These are phyloP conservation scores for Leptarthrus brevirostris DNA, from an alignment of 2,888 invertebrate species.

Conservation along the genomic window DNA sequence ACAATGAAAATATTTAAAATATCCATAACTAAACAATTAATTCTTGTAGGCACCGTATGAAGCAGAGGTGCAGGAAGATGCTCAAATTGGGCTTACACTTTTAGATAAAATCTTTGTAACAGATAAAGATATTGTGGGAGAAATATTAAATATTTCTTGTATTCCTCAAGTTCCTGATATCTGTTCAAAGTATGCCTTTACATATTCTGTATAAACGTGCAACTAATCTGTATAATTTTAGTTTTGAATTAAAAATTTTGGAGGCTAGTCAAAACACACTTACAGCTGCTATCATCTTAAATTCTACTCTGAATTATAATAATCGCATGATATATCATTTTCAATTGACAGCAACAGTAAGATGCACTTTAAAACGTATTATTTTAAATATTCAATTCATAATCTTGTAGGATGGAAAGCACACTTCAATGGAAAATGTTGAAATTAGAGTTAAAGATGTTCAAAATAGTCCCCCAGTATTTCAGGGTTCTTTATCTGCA, in stretches of 20 bases:
- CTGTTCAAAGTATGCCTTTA: constrained; percentile 63
- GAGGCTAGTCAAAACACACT: constrained; percentile 72
- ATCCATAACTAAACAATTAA: constrained; percentile 50
- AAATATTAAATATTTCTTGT: constrained; percentile 80
- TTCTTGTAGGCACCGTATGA: constrained; percentile 81
- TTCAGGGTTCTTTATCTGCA: constrained; percentile 82
- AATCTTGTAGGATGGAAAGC: constrained; percentile 77
- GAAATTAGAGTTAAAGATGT: constrained; percentile 85
- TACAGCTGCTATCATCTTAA: constrained; percentile 79
- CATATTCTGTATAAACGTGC: too few relatives aligned
- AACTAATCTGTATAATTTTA: constrained; percentile 52
- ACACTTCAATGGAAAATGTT: constrained; percentile 78
- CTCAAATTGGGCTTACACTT: constrained; percentile 77
- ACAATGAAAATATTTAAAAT: background rate
- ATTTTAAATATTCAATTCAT: background rate
- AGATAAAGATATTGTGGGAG: constrained; percentile 84
- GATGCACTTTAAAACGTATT: too few relatives aligned
- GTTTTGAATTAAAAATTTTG: constrained; percentile 62
- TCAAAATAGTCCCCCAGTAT: constrained; percentile 88
- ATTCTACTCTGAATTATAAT: constrained; percentile 79
- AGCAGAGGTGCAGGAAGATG: constrained; percentile 81
- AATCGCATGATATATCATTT: constrained; percentile 83
- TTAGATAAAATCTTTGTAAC: constrained; percentile 79
- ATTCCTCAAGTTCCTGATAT: constrained; percentile 67
- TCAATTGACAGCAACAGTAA: constrained; percentile 80